A percentile compares a stretch with the other conserved stretches of the same genome.
Evolutionary conservation across 1,140 invertebrate species (phyloP).

Genomic region (Dinoponera quadriceps): DNA sequence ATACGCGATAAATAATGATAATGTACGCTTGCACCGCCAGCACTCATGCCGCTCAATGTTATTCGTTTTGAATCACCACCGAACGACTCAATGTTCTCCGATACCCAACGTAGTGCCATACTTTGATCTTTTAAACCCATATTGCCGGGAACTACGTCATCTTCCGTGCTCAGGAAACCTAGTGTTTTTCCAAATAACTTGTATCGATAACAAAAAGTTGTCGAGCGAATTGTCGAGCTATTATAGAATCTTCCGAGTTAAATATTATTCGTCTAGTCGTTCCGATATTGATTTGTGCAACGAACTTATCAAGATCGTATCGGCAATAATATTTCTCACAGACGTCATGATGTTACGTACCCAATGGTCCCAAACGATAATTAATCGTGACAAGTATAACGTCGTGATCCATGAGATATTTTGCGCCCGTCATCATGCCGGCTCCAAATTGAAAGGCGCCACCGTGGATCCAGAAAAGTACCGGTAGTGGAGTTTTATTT

Average conservation of each 20-base stretch:
- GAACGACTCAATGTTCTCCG: conserved; percentile 86
- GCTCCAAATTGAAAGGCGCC: conserved; percentile 83
- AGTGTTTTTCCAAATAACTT: neutral
- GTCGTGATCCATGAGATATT: conserved; percentile 88
- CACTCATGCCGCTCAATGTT: conserved; percentile 85
- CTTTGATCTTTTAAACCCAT: conserved; percentile 88
- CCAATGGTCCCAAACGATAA: conserved; percentile 88
- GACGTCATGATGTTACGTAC: conserved; percentile 72
- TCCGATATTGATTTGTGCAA: no score
- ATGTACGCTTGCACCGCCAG: conserved; percentile 86
- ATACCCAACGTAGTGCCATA: conserved; percentile 87
- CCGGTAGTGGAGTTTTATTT: conserved; percentile 69
- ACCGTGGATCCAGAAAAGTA: conserved; percentile 82
- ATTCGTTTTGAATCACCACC: conserved; percentile 86
- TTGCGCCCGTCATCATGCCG: conserved; percentile 83
- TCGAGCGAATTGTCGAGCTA: neutral
- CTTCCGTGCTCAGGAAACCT: conserved; percentile 87
- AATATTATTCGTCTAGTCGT: neutral
- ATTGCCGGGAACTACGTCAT: conserved; percentile 86
- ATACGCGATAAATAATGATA: conserved; percentile 87
- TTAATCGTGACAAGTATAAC: conserved; percentile 89
- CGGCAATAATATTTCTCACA: conserved; percentile 10
- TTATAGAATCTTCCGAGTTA: neutral
- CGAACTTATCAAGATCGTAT: neutral
- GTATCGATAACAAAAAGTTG: neutral